These are phyloP conservation scores for Chamaea fasciata DNA, from an alignment of 2,113 vertebrate genomes.

Conservation along the genomic window DNA sequence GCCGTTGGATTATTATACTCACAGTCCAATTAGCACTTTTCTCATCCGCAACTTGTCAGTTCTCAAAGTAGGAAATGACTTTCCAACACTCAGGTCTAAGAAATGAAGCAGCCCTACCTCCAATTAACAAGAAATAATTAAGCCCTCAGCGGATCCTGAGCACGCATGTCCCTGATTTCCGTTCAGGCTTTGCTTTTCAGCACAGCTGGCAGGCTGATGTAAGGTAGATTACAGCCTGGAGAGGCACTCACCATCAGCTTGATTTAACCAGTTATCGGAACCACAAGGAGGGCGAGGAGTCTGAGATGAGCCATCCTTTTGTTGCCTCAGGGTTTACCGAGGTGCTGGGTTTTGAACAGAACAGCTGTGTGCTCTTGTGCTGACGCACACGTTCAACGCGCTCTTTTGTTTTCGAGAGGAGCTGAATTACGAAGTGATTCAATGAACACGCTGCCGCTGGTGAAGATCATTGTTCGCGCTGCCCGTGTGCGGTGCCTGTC, in stretches of 20 bases:
- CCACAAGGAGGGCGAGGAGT: neutral
- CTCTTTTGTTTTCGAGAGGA: neutral
- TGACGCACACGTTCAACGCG: fast-evolving
- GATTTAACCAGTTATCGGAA: neutral
- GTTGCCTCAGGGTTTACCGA: neutral
- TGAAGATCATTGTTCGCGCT: neutral
- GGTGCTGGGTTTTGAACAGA: neutral
- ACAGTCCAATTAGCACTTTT: neutral
- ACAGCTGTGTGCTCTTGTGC: neutral
- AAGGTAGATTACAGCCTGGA: neutral
- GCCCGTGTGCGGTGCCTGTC: fast-evolving
- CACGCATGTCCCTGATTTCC: neutral
- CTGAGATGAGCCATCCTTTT: neutral
- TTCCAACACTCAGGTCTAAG: neutral
- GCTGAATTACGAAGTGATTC: neutral
- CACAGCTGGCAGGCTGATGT: neutral
- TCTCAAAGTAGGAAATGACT: neutral
- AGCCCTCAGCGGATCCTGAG: neutral
- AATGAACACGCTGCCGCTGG: fast-evolving
- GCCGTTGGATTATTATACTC: neutral
- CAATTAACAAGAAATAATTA: neutral
- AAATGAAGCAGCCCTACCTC: neutral
- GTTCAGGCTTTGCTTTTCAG: neutral
- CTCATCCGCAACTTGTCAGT: neutral
- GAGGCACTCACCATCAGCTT: neutral